Percentiles rank a stretch among this genome's conserved stretches.
Conservation (phyloP, 2,888 invertebrate species). For the Dynastes hyllus region DNA sequence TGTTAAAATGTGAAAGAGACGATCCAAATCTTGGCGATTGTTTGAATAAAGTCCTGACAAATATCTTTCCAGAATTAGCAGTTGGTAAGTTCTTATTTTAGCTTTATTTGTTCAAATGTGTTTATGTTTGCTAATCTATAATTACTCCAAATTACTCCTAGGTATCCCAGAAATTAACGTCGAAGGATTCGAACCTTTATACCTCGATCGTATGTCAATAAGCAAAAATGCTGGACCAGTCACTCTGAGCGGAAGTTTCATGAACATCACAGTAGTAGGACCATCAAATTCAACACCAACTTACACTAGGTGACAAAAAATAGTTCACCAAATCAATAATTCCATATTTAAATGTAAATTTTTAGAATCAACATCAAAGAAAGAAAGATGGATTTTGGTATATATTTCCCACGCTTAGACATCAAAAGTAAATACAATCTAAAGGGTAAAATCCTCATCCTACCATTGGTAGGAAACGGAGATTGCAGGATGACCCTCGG, state of each 20-base stretch:
- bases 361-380: conserved; percentile 73
- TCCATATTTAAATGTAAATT: conserved; percentile 20
- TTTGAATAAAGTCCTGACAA: conserved; percentile 72
- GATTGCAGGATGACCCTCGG: conserved; percentile 73
- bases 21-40: conserved; percentile 74
- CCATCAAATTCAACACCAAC: conserved; percentile 75
- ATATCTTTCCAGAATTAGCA: conserved; percentile 75
- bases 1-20: conserved; percentile 72
- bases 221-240: conserved; percentile 75
- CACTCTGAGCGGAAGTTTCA: conserved; percentile 74
- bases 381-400: conserved; percentile 73
- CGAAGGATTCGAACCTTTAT: conserved; percentile 75
- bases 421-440: conserved; percentile 76
- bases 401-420: conserved; percentile 73
- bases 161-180: conserved; percentile 76
- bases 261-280: conserved; percentile 73
- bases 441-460: conserved; percentile 75
- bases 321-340: conserved; percentile 49
- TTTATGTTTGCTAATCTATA: too few relatives aligned
- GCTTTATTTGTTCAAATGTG: background rate
- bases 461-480: conserved; percentile 76
- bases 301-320: conserved; percentile 65
- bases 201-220: conserved; percentile 73
- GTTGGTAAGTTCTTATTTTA: conserved; percentile 67
- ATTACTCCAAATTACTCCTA: conserved; percentile 56